Evolutionary conservation across 2,888 invertebrate genomes (phyloP), one percentile per base, ranked within the genome.

Genomic region (Dendrolimus houi): DNA sequence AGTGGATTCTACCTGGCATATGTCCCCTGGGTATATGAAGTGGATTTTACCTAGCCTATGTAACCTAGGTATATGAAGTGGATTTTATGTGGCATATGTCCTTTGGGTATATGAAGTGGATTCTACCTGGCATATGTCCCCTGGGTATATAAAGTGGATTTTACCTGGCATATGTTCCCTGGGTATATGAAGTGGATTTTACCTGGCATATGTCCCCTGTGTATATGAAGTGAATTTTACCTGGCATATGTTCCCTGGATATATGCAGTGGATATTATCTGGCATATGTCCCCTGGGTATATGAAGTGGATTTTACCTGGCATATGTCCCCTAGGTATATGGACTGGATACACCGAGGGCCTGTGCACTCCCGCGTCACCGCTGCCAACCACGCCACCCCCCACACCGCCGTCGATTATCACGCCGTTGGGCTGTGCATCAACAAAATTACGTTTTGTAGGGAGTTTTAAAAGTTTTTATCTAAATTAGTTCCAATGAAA

Each of bases 361-460:
- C 85, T 66, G 55, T 83, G 86, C 0, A 83, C 72, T 29, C 87
- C 87, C 7, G 88, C 88, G 79, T 88, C 89, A 0, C 89, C 89
- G 61, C 87, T 84, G 52, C 89, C 89, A 0, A 87, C 88, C 12
- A 87, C 79, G 0, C 89, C 89, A 1, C 87, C 88, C 0, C 87
- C 87, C 0, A 87, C 87, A 0, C 89, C 89, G 57, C 77, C 81
- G 72, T 89, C 89, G 3, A 88, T 78, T 1, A 89, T 85, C 56
- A 88, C 82, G 54, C 89, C 88, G 76, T 88, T 89, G 8, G 86
- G 86, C 89, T 89, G 81, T 29, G 3, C 0, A 72, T 61, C 40
- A 55, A 53, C 6, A 41, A 52, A 14, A 17, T 9, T 53, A 53
- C 6, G 14, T 53, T 29, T 6, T 29, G 6, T 17, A 17, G 1